Base-by-base conservation (phyloP, 2,797 vertebrate species). In the Mallotus villosus region DNA sequence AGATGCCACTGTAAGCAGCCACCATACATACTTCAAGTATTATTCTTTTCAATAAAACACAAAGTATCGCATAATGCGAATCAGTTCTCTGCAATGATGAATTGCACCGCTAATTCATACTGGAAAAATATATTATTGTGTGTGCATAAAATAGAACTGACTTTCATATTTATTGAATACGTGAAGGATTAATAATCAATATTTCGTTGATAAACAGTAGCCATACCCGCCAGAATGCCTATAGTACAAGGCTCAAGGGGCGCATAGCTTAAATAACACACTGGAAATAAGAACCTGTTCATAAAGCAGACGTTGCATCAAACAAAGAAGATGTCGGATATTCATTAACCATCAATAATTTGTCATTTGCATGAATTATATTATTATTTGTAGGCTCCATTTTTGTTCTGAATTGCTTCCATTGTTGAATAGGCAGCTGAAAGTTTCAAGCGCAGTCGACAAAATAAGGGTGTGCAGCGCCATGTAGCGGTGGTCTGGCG, bases 371-470 rank as follows among this genome's bases (percentile, higher is more conserved):
- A 63, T 67, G 58, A 73, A 73, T 76, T 71, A 60, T 64, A 63
- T 75, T 70, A 55, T 34, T 73, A 60, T 78, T 51, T 71, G 66
- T 72, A 32, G 66, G 74, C 72, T 76, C 65, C 74, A 76, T 77
- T 73, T 78, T 68, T 71, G 67, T 65, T 70, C 67, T 69, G 70
- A 55, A 17, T 55, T 80, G 77, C 79, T 83, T 84, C 82, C 74
- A 85, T 83, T 81, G 77, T 85, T 83, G 74, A 74, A 79, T 81
- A 73, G 86, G 83, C 88, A 88, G 85, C 86, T 84, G 90, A 92
- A 94, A 94, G 91, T 94, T 94, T 93, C 88, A 91, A 92, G 92
- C 92, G 90, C 88, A 90, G 89, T 77, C 88, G 75, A 59, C 58
- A 82, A 85, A 90, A 90, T 90, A 83, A 85, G 90, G 89, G 89